phyloP scores from a whole-genome alignment of 2,888 invertebrate species.

The Hermodice carunculata region DNA sequence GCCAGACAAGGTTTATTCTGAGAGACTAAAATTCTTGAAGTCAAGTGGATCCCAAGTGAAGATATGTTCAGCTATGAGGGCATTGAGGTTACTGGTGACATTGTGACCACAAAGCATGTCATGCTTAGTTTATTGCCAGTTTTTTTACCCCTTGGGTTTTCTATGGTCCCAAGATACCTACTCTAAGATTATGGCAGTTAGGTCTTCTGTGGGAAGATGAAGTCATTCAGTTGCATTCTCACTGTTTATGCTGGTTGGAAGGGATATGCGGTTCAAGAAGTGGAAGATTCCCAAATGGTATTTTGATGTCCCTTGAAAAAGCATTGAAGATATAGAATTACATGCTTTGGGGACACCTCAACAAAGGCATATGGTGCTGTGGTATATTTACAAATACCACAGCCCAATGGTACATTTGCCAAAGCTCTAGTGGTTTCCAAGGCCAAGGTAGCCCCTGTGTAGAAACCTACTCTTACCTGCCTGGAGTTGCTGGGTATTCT shows the following conservation, averaged over 20 bases:
- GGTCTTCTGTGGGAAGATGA: slow-evolving; percentile 45
- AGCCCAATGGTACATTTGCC: not conserved
- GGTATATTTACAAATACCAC: slow-evolving; percentile 31
- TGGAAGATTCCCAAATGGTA: slow-evolving; percentile 17
- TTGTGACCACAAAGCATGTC: slow-evolving; percentile 25
- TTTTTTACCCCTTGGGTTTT: slow-evolving; percentile 43
- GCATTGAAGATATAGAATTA: not conserved
- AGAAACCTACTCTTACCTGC: slow-evolving; percentile 38
- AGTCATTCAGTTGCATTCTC: slow-evolving; percentile 25
- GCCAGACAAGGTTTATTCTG: not conserved
- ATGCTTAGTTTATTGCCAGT: slow-evolving; percentile 33
- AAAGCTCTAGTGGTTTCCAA: slow-evolving; percentile 26
- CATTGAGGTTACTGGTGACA: not conserved
- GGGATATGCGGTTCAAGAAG: not conserved
- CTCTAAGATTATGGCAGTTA: slow-evolving; percentile 44
- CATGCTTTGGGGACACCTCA: too few relatives aligned
- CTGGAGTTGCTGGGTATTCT: slow-evolving; percentile 33
- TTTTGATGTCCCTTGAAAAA: slow-evolving; percentile 6
- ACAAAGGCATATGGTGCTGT: slow-evolving; percentile 39
- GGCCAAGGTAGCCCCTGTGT: slow-evolving; percentile 42
- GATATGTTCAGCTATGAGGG: slow-evolving; percentile 30
- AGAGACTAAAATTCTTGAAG: slow-evolving; percentile 24
- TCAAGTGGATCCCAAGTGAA: slow-evolving; percentile 21
- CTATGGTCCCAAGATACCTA: slow-evolving; percentile 26
- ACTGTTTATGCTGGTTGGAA: slow-evolving; percentile 7